Conservation (phyloP, 2,797 vertebrate species). For the Cygnus olor region DNA sequence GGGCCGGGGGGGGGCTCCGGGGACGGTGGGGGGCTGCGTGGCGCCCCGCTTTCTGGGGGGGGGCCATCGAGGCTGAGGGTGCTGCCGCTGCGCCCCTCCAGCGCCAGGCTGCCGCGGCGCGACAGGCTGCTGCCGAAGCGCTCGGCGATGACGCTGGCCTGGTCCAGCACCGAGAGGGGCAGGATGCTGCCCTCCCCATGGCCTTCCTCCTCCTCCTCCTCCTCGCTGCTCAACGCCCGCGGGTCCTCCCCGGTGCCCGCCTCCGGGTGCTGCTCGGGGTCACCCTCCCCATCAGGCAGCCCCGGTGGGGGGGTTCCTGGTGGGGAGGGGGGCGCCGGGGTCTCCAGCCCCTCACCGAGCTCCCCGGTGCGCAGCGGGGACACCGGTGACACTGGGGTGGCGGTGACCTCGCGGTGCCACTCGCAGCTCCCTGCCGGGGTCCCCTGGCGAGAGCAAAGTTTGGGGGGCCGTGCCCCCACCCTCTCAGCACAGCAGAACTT, state of each 20-base stretch:
- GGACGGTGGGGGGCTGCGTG: conserved; percentile 51
- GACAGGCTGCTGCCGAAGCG: conserved; percentile 82
- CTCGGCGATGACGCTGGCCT: conserved; percentile 87
- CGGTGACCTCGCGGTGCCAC: neutral
- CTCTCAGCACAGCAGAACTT: too few relatives aligned
- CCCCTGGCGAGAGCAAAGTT: neutral
- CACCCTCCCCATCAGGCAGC: neutral
- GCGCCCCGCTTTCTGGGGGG: neutral
- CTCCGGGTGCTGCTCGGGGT: conserved; percentile 47
- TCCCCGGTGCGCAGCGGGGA: neutral
- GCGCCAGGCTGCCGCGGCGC: conserved; percentile 83
- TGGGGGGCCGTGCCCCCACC: neutral
- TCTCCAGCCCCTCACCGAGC: neutral
- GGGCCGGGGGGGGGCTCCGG: conserved; percentile 66
- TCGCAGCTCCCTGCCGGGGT: neutral
- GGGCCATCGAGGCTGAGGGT: conserved; percentile 78
- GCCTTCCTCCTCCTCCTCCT: conserved; percentile 75
- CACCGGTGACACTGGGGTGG: neutral
- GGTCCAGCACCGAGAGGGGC: conserved; percentile 86
- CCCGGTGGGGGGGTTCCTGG: neutral
- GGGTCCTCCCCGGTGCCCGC: conserved; percentile 70
- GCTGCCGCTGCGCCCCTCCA: conserved; percentile 81
- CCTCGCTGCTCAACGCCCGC: conserved; percentile 84
- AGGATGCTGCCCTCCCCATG: conserved; percentile 76
- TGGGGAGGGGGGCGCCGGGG: neutral